These are phyloP conservation scores for Trichogramma pretiosum DNA, from an alignment of 1,140 invertebrate species.

Conservation along the genomic window DNA sequence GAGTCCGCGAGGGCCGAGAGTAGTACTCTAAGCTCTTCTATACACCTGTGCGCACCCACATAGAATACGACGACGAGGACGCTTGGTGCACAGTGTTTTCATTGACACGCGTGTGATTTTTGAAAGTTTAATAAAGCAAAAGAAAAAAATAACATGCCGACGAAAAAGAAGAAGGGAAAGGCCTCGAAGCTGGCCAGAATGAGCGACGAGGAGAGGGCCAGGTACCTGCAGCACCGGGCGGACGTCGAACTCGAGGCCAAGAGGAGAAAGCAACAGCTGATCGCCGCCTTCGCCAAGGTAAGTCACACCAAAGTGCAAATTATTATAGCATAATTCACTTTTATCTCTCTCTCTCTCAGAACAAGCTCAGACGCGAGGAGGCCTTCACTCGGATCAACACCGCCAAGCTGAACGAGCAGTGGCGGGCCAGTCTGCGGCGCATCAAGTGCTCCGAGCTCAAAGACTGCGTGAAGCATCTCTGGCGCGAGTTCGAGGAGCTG, in stretches of 20 bases:
- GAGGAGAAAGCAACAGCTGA: slow-evolving; percentile 65
- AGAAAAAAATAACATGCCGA: no score
- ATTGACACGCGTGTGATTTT: no score
- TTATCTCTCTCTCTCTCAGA: slow-evolving; percentile 44
- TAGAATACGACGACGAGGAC: no score
- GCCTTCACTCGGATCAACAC: slow-evolving; percentile 65
- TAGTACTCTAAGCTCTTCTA: no score
- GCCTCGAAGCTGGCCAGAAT: slow-evolving; percentile 68
- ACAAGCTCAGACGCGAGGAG: slow-evolving; percentile 71
- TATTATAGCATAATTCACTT: slow-evolving; percentile 1
- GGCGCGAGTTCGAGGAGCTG: slow-evolving; percentile 50
- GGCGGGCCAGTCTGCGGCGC: slow-evolving; percentile 64
- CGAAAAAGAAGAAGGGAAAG: slow-evolving; percentile 61
- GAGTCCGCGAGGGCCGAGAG: no score
- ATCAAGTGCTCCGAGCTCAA: slow-evolving; percentile 66
- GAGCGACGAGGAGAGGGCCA: slow-evolving; percentile 67
- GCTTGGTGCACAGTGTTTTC: no score
- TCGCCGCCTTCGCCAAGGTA: slow-evolving; percentile 70
- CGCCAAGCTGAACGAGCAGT: slow-evolving; percentile 75
- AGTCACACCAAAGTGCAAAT: background rate
- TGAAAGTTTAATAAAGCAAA: no score
- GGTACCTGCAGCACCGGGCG: slow-evolving; percentile 69
- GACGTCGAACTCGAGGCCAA: slow-evolving; percentile 69
- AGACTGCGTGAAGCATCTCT: slow-evolving; percentile 54
- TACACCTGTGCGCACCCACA: no score